A percentile compares a stretch with the other conserved stretches of the same genome.
phyloP scores from a whole-genome alignment of 2,113 vertebrate genomes.

The Pelmatolapia mariae region DNA sequence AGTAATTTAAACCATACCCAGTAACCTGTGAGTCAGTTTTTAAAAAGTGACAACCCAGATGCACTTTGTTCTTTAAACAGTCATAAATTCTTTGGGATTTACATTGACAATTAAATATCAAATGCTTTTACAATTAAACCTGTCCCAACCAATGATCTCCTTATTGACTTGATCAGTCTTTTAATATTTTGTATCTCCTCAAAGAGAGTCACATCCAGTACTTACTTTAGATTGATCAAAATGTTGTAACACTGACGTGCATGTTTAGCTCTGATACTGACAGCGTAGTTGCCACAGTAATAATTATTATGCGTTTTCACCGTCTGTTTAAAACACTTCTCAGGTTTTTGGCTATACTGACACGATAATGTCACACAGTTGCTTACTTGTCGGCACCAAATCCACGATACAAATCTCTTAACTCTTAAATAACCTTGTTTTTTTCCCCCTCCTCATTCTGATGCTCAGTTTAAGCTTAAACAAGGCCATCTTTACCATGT shows the following conservation, averaged over 20 bases:
- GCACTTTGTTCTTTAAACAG: background rate
- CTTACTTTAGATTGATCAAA: background rate
- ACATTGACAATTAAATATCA: background rate
- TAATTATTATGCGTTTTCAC: accelerated
- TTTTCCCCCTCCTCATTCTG: background rate
- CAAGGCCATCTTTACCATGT: background rate
- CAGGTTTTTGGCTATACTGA: background rate
- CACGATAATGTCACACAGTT: background rate
- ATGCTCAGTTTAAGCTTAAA: background rate
- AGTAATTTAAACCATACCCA: background rate
- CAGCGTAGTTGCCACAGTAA: background rate
- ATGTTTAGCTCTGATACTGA: background rate
- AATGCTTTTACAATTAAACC: background rate
- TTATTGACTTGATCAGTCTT: background rate
- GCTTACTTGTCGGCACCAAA: background rate
- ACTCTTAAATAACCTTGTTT: background rate
- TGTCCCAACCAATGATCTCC: background rate
- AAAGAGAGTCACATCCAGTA: background rate
- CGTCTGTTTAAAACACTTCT: background rate
- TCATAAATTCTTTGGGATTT: background rate
- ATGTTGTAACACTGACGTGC: background rate
- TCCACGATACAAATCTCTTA: background rate
- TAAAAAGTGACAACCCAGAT: background rate
- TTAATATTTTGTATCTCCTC: background rate
- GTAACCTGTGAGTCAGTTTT: background rate